A percentile compares a stretch with the other conserved stretches of the same genome.
phyloP scores from a whole-genome alignment of 37 sponge, comb jelly and placozoan species.

The Ianthella basta region DNA sequence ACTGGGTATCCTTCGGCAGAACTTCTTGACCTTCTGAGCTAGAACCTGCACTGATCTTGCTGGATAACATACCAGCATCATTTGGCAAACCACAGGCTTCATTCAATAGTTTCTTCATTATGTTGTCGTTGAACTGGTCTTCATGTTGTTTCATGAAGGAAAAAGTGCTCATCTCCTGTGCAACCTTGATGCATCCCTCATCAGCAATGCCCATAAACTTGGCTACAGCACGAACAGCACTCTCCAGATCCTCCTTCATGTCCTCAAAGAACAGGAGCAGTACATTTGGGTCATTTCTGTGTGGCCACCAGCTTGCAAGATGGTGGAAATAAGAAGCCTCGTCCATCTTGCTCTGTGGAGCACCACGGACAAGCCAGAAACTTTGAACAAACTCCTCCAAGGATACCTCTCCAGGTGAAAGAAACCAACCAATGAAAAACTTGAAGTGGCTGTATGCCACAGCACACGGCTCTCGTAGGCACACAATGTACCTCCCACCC shows the following conservation, averaged over 20 bases:
- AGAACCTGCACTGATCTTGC: not conserved
- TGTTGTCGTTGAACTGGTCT: not conserved
- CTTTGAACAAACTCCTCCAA: not conserved
- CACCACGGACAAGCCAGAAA: not conserved
- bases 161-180: not conserved
- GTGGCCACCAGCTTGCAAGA: slow-evolving; percentile 46
- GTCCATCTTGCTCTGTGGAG: not conserved
- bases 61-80: not conserved
- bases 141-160: not conserved
- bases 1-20: not conserved
- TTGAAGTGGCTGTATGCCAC: slow-evolving; percentile 11
- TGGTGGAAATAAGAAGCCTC: slow-evolving; percentile 21
- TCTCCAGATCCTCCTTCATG: slow-evolving; percentile 45
- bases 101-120: not conserved
- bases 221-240: slow-evolving; percentile 36
- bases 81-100: not conserved
- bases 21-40: not conserved
- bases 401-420: slow-evolving; percentile 16
- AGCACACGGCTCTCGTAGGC: slow-evolving; percentile 25
- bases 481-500: slow-evolving; percentile 17
- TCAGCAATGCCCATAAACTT: slow-evolving; percentile 25
- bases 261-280: slow-evolving; percentile 49
- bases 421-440: slow-evolving; percentile 1
- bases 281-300: slow-evolving; percentile 49
- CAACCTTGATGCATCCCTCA: not conserved